Evolutionary conservation across 2,888 invertebrate species (phyloP), one percentile per base, ranked within the genome.

Genomic region (Aphidius colemani): DNA sequence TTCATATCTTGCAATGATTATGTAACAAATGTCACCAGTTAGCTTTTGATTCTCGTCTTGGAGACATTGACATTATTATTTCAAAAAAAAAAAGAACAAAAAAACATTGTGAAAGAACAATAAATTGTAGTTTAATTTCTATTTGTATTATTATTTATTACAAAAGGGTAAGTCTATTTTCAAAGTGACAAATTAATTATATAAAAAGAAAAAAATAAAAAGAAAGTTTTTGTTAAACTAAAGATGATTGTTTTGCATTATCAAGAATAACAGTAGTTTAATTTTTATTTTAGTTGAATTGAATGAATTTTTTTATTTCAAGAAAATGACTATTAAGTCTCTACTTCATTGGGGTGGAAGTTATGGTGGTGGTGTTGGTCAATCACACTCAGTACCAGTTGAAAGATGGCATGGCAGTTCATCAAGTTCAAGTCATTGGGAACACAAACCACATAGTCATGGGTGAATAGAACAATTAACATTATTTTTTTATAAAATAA

Each of bases 291-390:
- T 30, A 30, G 5, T 5, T 30, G 30, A 30, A 30, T 30, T n/a
- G 2, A 30, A 30, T 30, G 3, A 5, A 30, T 30, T 30, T 5
- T 30, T 30, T 5, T 8, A 40, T 18, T 11, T 43, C 6, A 43
- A 62, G 55, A 56, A 7, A 69, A 78, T 78, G 78, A 78, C 78
- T n/a, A 68, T 78, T 8, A 74, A 77, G 30, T 70, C 74, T 4
- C 10, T 78, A 10, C 66, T 74, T 59, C 72, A 71, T 53, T 69
- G 71, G 68, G 70, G 72, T 6, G 59, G 69, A 3, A 67, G 70
- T 4, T 4, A 0, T 30, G 30, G 30, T 45, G 71, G 71, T 8
- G 63, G 56, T 7, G 46, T 57, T 6, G 67, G 65, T 3, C 70
- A 71, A 41, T 41, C 63, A 8, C 58, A 70, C 8, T 53, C 66